A percentile compares a stretch with the other conserved stretches of the same genome.
Conservation (phyloP, 2,113 vertebrate species). For the Montifringilla adamsi region DNA sequence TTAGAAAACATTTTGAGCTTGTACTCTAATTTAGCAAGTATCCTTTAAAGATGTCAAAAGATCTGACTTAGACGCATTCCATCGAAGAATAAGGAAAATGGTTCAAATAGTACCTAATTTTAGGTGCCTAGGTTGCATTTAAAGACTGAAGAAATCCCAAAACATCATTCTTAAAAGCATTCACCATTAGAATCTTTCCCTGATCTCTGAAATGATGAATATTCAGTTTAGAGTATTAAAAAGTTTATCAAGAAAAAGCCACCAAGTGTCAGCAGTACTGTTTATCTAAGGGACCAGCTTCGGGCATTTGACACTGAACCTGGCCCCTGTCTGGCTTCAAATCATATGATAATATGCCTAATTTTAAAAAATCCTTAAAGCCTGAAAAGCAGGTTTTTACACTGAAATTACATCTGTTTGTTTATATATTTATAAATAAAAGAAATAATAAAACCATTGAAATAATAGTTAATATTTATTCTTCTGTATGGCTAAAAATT, state of each 20-base stretch:
- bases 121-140: not conserved
- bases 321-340: not conserved
- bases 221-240: not conserved
- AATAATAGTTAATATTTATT: not conserved
- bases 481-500: not conserved
- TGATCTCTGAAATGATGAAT: not conserved
- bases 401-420: not conserved
- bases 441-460: not conserved
- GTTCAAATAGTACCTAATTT: not conserved
- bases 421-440: not conserved
- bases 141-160: not conserved
- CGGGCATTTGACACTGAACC: not conserved
- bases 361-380: not conserved
- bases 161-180: not conserved
- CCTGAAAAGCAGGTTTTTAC: not conserved
- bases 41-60: not conserved
- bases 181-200: not conserved
- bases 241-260: not conserved
- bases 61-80: not conserved
- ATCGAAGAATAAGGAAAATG: not conserved
- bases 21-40: not conserved
- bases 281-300: not conserved
- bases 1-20: not conserved
- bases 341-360: not conserved
- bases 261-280: not conserved